phyloP scores from a whole-genome alignment of 2,113 vertebrate genomes.

The Agapornis roseicollis region DNA sequence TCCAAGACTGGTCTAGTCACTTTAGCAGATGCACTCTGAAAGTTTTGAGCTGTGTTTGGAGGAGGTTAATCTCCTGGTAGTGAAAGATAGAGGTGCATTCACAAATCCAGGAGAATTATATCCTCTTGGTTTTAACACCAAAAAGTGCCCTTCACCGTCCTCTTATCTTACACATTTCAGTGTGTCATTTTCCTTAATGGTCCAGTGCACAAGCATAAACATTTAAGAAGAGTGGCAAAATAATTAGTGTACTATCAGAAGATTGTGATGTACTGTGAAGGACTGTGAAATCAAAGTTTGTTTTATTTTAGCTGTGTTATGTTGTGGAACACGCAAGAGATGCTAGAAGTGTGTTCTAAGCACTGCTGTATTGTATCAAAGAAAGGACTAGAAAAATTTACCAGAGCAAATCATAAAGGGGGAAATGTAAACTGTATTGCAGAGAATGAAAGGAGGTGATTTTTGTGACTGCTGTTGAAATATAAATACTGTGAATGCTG shows the following conservation, averaged over 20 bases:
- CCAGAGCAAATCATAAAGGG: not conserved
- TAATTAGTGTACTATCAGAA: not conserved
- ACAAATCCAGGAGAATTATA: not conserved
- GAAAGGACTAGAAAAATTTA: constrained; percentile 61
- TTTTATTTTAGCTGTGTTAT: not conserved
- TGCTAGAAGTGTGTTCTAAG: not conserved
- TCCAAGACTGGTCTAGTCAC: not conserved
- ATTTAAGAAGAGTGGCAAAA: not conserved
- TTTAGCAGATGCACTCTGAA: not conserved
- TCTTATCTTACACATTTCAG: not conserved
- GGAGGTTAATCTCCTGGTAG: not conserved
- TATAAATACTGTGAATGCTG: constrained; percentile 69
- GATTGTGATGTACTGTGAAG: not conserved
- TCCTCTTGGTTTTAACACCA: not conserved
- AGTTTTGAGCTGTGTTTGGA: not conserved
- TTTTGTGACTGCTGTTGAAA: constrained; percentile 68
- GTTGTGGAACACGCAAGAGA: not conserved
- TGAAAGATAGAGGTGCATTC: not conserved
- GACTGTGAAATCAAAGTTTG: not conserved
- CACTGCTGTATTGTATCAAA: constrained; percentile 6
- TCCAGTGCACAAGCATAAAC: not conserved
- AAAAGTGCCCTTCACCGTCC: not conserved
- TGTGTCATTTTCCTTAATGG: not conserved
- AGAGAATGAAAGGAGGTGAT: constrained; percentile 31
- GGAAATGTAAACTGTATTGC: constrained; percentile 46